Evolutionary conservation across 2,797 vertebrate species (phyloP).

Genomic region (Tauraco hartlaubi): DNA sequence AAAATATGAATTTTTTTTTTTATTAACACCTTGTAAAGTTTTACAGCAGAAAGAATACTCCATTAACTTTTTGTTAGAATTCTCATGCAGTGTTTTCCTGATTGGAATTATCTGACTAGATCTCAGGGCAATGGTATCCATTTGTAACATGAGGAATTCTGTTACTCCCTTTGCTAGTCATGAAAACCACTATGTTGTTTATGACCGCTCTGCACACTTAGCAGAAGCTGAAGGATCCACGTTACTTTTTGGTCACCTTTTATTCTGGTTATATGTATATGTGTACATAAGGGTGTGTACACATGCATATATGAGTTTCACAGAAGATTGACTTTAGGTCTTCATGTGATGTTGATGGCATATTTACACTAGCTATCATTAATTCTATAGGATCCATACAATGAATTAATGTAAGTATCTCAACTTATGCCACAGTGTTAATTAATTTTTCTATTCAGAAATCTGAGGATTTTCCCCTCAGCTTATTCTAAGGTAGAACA

Average conservation of each 20-base stretch:
- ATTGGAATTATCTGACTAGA: not conserved
- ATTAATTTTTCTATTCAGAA: not conserved
- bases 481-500: not conserved
- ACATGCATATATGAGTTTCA: not conserved
- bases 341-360: not conserved
- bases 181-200: not conserved
- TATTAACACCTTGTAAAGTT: not conserved
- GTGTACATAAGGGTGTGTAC: not conserved
- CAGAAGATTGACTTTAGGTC: not conserved
- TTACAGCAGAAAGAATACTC: not conserved
- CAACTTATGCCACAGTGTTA: fast-evolving
- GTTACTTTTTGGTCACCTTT: not conserved
- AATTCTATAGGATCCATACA: not conserved
- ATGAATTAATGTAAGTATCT: not conserved
- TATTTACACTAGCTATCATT: not conserved
- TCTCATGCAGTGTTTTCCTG: not conserved
- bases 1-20: not conserved
- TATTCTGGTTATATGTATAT: not conserved
- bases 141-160: not conserved
- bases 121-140: not conserved
- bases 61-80: not conserved
- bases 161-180: not conserved
- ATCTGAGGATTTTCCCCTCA: not conserved
- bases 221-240: not conserved
- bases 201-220: not conserved